Conservation (phyloP, 2,888 invertebrate species). For the Parnassius mnemosyne region DNA sequence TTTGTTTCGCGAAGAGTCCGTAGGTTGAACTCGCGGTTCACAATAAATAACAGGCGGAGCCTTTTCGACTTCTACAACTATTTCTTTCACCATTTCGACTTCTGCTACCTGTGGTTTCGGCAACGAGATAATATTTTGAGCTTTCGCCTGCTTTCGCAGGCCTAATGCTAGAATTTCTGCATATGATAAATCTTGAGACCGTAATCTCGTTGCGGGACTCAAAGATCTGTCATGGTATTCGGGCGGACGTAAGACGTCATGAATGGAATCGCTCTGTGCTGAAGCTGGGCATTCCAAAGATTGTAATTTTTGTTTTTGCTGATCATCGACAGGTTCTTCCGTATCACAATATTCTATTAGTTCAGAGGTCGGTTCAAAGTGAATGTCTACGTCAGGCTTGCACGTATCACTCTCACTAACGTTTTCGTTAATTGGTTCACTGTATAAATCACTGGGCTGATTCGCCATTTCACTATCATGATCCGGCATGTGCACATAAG, state of each 20-base stretch:
- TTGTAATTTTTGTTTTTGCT: conserved; percentile 37
- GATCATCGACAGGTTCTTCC: conserved; percentile 37
- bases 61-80: conserved; percentile 55
- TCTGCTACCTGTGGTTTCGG: conserved; percentile 67
- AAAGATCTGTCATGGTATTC: conserved; percentile 45
- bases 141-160: conserved; percentile 61
- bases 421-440: conserved; percentile 51
- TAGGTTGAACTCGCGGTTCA: conserved; percentile 39
- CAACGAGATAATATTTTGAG: conserved; percentile 48
- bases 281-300: conserved; percentile 25
- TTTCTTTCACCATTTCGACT: conserved; percentile 62
- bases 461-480: conserved; percentile 44
- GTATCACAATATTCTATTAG: conserved; percentile 34
- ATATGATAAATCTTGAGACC: conserved; percentile 85
- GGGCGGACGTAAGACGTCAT: conserved; percentile 35
- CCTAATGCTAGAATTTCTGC: conserved; percentile 87
- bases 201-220: conserved; percentile 49
- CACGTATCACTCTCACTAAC: conserved; percentile 64
- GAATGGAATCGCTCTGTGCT: conserved; percentile 28
- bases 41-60: conserved; percentile 40
- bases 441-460: conserved; percentile 43
- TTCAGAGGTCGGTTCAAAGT: conserved; percentile 37
- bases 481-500: conserved; percentile 43
- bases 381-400: conserved; percentile 47
- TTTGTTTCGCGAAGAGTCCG: conserved; percentile 33